Evolutionary conservation across 2,888 invertebrate species (phyloP).

Genomic region (Electrophaes corylata): DNA sequence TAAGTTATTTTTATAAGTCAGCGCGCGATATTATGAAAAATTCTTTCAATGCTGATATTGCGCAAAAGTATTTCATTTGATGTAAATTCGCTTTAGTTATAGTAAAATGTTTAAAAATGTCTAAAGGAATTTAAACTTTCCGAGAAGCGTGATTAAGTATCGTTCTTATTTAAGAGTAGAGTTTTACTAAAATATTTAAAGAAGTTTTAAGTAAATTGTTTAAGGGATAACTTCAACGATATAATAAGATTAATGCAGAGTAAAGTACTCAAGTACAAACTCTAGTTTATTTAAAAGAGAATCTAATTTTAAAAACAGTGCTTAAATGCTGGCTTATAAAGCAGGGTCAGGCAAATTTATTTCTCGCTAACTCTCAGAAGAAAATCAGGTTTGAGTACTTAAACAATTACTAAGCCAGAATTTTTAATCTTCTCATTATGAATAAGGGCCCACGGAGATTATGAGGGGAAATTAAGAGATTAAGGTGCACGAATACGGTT

Average conservation of each 20-base stretch:
- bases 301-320: conserved; percentile 27
- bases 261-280: conserved; percentile 1
- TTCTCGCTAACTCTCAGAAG: conserved; percentile 44
- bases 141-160: background rate
- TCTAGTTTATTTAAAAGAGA: conserved; percentile 7
- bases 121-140: conserved; percentile 7
- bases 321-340: conserved; percentile 32
- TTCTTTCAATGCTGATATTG: conserved; percentile 20
- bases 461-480: conserved; percentile 61
- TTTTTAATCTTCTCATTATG: conserved; percentile 74
- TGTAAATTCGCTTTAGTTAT: conserved; percentile 11
- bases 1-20: no score
- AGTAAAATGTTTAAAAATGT: conserved; percentile 1
- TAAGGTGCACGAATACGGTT: conserved; percentile 46
- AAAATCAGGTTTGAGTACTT: conserved; percentile 63
- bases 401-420: conserved; percentile 66
- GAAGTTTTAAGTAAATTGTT: background rate
- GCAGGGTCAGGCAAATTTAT: conserved; percentile 41
- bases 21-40: conserved; percentile 19
- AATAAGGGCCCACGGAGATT: conserved; percentile 65
- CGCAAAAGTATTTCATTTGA: conserved; percentile 24
- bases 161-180: background rate
- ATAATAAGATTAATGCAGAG: background rate
- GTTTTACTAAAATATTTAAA: background rate
- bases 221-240: background rate